These are phyloP conservation scores for Caenorhabditis panamensis DNA, from an alignment of 2,888 invertebrate species.

Conservation along the genomic window DNA sequence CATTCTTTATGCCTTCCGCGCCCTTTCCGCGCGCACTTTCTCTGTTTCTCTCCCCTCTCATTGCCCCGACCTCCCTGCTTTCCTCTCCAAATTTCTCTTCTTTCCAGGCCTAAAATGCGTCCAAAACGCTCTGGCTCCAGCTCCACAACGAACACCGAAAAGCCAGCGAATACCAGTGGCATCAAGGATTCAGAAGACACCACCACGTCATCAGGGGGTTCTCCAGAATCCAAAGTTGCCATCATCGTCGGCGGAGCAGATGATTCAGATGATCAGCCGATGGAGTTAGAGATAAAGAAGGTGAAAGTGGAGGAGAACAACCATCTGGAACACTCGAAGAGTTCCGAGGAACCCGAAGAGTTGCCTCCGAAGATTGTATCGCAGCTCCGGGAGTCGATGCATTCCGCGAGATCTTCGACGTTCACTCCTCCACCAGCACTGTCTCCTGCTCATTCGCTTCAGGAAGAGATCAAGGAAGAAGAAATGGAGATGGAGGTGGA, in stretches of 20 bases:
- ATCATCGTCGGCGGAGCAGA: neutral
- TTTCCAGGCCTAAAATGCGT: slow-evolving; percentile 21
- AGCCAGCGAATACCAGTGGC: neutral
- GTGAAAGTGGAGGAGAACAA: slow-evolving; percentile 23
- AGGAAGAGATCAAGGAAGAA: slow-evolving; percentile 5
- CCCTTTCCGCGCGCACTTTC: neutral
- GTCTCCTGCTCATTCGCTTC: slow-evolving; percentile 47
- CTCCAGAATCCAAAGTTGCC: neutral
- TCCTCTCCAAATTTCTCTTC: neutral
- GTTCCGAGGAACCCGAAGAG: too few species aligned
- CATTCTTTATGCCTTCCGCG: neutral
- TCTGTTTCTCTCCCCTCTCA: neutral
- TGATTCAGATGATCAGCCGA: neutral
- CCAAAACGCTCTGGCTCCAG: slow-evolving; percentile 21
- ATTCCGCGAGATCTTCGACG: neutral
- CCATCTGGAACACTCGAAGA: too few species aligned
- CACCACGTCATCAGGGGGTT: neutral
- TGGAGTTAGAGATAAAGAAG: too few species aligned
- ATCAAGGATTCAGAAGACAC: slow-evolving; percentile 17
- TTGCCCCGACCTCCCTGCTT: neutral
- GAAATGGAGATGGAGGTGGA: slow-evolving; percentile 1
- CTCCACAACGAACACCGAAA: neutral
- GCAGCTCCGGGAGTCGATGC: neutral
- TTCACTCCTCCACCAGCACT: slow-evolving; percentile 42
- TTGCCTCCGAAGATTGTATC: neutral